These are phyloP conservation scores for Lophura nycthemera DNA, from an alignment of 2,113 vertebrate species.

Conservation along the genomic window DNA sequence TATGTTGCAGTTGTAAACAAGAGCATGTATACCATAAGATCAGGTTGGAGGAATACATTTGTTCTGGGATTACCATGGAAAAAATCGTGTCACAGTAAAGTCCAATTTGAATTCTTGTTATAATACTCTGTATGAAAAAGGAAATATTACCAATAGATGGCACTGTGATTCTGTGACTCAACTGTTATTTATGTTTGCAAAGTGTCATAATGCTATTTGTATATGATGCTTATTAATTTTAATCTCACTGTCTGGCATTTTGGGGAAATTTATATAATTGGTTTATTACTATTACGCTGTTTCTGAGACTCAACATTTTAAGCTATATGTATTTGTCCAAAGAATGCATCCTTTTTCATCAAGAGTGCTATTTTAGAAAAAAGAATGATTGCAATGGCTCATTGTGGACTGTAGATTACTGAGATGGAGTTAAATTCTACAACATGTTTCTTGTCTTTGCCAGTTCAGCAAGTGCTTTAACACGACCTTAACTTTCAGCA, in stretches of 20 bases:
- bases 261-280: not conserved
- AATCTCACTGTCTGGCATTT: not conserved
- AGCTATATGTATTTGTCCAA: not conserved
- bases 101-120: not conserved
- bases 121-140: not conserved
- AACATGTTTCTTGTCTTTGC: not conserved
- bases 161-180: slow-evolving; percentile 39
- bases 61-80: slow-evolving; percentile 7
- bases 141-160: slow-evolving; percentile 61
- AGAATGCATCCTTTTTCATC: not conserved
- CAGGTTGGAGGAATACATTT: slow-evolving; percentile 7
- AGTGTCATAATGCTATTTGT: not conserved
- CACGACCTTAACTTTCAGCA: not conserved
- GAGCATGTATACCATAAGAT: not conserved
- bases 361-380: not conserved
- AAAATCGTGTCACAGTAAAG: not conserved
- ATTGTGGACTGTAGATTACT: not conserved
- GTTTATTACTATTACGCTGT: not conserved
- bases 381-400: not conserved
- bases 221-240: not conserved
- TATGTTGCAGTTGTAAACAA: not conserved
- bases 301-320: not conserved
- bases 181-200: not conserved
- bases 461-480: not conserved
- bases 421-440: not conserved